phyloP scores from a whole-genome alignment of 1,140 invertebrate genomes.

The Antheraea pernyi region DNA sequence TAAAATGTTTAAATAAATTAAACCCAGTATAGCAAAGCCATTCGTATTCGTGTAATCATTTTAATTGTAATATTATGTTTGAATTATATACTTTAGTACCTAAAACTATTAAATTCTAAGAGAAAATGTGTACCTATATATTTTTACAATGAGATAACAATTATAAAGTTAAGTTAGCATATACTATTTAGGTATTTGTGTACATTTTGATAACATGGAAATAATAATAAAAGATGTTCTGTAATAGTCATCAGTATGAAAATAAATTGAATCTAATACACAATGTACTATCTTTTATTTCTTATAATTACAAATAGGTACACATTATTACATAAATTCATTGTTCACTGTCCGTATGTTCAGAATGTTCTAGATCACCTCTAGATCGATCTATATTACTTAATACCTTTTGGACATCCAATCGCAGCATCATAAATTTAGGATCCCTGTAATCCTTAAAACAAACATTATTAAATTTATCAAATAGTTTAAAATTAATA shows the following conservation, averaged over 20 bases:
- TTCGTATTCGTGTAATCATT: conserved; percentile 4
- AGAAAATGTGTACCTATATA: conserved; percentile 60
- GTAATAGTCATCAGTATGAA: conserved; percentile 52
- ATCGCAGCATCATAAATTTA: conserved; percentile 70
- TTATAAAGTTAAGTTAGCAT: conserved; percentile 46
- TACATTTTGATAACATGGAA: conserved; percentile 70
- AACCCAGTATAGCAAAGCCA: conserved; percentile 13
- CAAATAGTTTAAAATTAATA: too few relatives aligned
- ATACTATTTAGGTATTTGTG: conserved; percentile 56
- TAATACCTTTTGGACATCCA: conserved; percentile 68
- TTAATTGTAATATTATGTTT: conserved; percentile 26
- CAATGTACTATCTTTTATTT: conserved; percentile 1
- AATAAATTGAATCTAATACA: conserved; percentile 55
- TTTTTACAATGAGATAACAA: conserved; percentile 71
- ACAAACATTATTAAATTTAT: conserved; percentile 1
- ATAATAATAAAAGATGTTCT: conserved; percentile 41
- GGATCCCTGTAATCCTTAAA: conserved; percentile 71
- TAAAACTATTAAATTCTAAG: conserved; percentile 33
- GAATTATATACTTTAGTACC: conserved; percentile 45
- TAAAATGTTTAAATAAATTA: conserved; percentile 1
- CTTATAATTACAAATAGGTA: not conserved
- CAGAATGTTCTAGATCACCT: conserved; percentile 28
- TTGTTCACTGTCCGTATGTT: conserved; percentile 27
- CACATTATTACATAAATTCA: not conserved
- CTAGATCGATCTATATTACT: conserved; percentile 58